Evolutionary conservation across 2,888 invertebrate genomes (phyloP).

Genomic region (Crocallis elinguaria): DNA sequence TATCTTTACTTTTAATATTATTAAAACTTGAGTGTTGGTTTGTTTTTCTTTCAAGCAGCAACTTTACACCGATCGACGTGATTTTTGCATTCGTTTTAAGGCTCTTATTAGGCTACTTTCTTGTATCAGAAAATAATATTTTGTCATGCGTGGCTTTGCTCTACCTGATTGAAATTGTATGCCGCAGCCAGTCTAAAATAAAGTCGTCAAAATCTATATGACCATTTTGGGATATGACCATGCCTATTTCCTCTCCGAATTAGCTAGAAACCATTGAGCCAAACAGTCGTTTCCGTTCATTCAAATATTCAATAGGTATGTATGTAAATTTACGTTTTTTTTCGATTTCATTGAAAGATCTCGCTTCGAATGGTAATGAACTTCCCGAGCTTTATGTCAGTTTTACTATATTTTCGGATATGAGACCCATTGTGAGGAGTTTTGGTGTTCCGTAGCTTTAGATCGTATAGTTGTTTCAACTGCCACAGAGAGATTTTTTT

Average conservation of each 20-base stretch:
- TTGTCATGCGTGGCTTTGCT: no score
- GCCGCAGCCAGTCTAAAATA: no score
- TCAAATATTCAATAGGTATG: conserved; percentile 56
- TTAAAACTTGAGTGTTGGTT: no score
- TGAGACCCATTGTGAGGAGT: conserved; percentile 19
- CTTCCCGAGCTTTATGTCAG: conserved; percentile 37
- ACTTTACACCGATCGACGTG: no score
- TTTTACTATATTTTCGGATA: conserved; percentile 32
- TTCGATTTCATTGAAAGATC: conserved; percentile 60
- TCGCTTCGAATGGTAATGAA: conserved; percentile 51
- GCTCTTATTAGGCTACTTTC: no score
- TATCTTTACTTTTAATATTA: no score
- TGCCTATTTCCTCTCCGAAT: conserved; percentile 46
- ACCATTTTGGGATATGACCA: conserved; percentile 40
- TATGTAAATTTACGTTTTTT: conserved; percentile 54
- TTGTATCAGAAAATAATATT: no score
- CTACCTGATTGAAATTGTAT: no score
- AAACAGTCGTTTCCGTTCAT: conserved; percentile 74
- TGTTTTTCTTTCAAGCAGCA: no score
- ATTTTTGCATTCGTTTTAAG: no score
- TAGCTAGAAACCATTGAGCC: conserved; percentile 66
- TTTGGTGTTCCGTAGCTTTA: conserved; percentile 8
- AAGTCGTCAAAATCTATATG: conserved; percentile 4
- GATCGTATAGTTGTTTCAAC: background rate
- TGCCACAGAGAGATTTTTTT: no score